Evolutionary conservation across 1,140 invertebrate genomes (phyloP), one percentile per base, ranked within the genome.

Genomic region (Mizuhopecten yessoensis): DNA sequence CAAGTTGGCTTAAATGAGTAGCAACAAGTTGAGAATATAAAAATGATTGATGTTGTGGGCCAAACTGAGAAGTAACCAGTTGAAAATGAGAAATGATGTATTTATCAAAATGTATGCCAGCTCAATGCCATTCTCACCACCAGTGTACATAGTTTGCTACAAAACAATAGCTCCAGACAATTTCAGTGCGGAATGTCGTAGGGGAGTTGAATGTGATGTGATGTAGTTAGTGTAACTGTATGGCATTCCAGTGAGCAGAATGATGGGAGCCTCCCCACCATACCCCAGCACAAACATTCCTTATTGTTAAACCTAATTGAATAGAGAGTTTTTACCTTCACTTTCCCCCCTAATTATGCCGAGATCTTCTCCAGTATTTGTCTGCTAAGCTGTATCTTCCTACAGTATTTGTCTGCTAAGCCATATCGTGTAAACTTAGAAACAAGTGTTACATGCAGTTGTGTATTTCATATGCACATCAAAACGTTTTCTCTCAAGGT

Each of bases 241-340:
- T 39, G n/a, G 57, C 57, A 75, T 75, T 75, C 57, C n/a, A 9
- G 23, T 75, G 57, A 17, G 36, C 36, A 39, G 13, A 39, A 39
- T 39, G 36, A 39, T 39, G 36, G 36, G 36, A 39, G 15, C 57
- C n/a, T n/a, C 57, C 57, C 57, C 57, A 75, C 57, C 11, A 75
- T n/a, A 75, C n/a, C n/a, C 15, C n/a, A 75, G 57, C 57, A n/a
- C 1, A 75, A 75, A 75, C 57, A 75, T 75, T 75, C 57, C 57
- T 75, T 75, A 75, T 75, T 75, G 57, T 75, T 75, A 23, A 75
- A 75, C 57, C 57, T 75, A 75, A 75, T 75, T 75, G 57, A 75
- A 75, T 75, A 75, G 57, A 75, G 57, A 75, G 57, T 29, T 75
- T 75, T 75, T 75, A 75, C 57, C 57, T 75, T 29, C 57, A 29